A percentile compares a stretch with the other conserved stretches of the same genome.
phyloP scores from a whole-genome alignment of 2,888 invertebrate species.

The Cremastobaeus sp. region DNA sequence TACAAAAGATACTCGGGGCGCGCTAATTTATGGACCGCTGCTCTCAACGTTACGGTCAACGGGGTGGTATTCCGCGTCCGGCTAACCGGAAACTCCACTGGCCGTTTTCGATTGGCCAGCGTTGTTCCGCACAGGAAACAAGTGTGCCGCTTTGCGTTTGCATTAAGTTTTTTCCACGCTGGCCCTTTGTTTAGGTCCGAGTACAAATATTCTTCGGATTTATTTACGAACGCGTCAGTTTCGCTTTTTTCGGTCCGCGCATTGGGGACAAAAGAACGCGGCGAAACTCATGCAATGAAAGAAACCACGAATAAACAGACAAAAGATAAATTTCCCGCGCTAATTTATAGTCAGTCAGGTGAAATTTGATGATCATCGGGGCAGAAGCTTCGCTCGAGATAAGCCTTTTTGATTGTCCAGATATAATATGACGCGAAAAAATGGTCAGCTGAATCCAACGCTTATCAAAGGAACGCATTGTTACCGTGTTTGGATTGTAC shows the following conservation, averaged over 20 bases:
- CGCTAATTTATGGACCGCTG: constrained; percentile 32
- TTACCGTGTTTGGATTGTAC: no score
- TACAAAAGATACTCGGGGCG: constrained; percentile 34
- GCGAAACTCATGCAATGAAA: constrained; percentile 15
- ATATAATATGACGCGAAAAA: background rate
- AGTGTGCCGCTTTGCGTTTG: no score
- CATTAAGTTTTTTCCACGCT: background rate
- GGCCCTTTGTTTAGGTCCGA: background rate
- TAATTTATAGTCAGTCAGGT: constrained; percentile 25
- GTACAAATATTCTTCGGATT: constrained; percentile 8
- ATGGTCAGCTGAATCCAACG: background rate
- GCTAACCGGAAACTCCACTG: constrained; percentile 6
- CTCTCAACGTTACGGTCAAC: constrained; percentile 19
- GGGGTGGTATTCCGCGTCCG: constrained; percentile 10
- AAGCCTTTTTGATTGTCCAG: background rate
- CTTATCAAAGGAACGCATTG: background rate
- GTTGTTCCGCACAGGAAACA: background rate
- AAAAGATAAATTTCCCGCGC: constrained; percentile 24
- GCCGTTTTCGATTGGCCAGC: constrained; percentile 7
- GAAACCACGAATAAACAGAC: constrained; percentile 22
- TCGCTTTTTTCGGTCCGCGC: constrained; percentile 1
- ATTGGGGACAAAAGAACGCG: constrained; percentile 26
- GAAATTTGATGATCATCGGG: constrained; percentile 28
- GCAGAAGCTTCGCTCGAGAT: constrained; percentile 11
- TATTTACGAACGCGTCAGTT: constrained; percentile 22